Conservation (phyloP, 2,113 vertebrate genomes). For the Microtus pennsylvanicus region DNA sequence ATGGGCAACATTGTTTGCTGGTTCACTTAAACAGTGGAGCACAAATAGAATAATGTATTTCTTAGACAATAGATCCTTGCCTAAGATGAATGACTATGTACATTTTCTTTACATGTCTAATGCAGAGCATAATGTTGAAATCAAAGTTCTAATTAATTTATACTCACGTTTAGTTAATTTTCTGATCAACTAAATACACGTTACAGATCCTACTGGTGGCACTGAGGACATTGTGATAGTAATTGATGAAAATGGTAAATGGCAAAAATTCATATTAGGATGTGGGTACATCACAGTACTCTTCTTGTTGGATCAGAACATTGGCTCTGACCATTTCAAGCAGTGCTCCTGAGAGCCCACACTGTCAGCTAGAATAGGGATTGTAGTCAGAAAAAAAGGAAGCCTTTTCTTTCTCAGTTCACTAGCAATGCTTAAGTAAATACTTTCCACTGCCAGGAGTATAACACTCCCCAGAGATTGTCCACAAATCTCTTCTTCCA, state of each 20-base stretch:
- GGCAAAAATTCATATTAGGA: neutral
- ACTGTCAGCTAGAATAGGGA: neutral
- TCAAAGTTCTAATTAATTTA: conserved; percentile 25
- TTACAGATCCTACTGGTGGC: conserved; percentile 16
- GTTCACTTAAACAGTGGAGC: neutral
- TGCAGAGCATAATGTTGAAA: neutral
- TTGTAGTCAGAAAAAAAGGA: neutral
- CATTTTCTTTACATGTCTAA: conserved; percentile 6
- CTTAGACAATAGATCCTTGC: neutral
- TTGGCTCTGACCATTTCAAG: neutral
- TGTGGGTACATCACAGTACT: neutral
- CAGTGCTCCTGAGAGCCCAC: neutral
- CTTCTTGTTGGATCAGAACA: neutral
- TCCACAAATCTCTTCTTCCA: neutral
- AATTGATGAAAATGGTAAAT: conserved; percentile 44
- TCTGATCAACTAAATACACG: conserved; percentile 6
- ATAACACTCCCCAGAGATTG: neutral
- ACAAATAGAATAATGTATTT: neutral
- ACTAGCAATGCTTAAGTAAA: conserved; percentile 13
- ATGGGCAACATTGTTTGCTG: neutral
- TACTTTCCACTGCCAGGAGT: neutral
- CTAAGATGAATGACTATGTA: neutral
- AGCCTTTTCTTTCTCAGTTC: neutral
- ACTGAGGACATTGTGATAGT: neutral
- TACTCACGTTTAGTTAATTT: conserved; percentile 37